Conservation (phyloP, 2,888 invertebrate species). For the Ophraella communa region DNA sequence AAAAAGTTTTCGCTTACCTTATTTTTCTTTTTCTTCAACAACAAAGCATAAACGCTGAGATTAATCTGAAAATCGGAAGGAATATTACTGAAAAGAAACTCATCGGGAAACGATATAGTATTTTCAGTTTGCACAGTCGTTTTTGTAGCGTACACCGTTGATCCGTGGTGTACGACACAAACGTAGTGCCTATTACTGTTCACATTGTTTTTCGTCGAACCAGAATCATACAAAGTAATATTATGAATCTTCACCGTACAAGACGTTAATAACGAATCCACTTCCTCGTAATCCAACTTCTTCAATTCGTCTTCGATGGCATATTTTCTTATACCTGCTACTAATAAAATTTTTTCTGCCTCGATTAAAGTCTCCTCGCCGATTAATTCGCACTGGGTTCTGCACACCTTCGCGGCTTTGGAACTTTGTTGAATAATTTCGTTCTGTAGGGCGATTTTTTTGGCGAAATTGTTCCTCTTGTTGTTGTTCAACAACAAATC, state of each 20-base stretch:
- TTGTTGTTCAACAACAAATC: constrained; percentile 1
- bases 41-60: constrained; percentile 17
- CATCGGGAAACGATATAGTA: constrained; percentile 14
- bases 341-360: constrained; percentile 25
- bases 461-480: constrained; percentile 4
- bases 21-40: constrained; percentile 11
- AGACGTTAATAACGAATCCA: constrained; percentile 1
- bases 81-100: constrained; percentile 18
- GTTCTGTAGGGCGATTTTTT: constrained; percentile 9
- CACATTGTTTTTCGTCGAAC: not conserved
- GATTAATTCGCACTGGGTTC: constrained; percentile 4
- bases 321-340: constrained; percentile 21
- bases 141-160: constrained; percentile 14
- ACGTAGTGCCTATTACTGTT: constrained; percentile 6
- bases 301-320: constrained; percentile 11
- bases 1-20: constrained; percentile 3
- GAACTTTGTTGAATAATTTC: constrained; percentile 21
- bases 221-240: not conserved
- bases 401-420: constrained; percentile 26
- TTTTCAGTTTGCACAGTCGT: constrained; percentile 4
- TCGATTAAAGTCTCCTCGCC: constrained; percentile 12
- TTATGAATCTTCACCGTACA: constrained; percentile 14
- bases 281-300: constrained; percentile 16
- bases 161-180: constrained; percentile 15
- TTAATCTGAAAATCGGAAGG: constrained; percentile 19